phyloP scores from a whole-genome alignment of 2,888 invertebrate species.

The Tridacna gigas region DNA sequence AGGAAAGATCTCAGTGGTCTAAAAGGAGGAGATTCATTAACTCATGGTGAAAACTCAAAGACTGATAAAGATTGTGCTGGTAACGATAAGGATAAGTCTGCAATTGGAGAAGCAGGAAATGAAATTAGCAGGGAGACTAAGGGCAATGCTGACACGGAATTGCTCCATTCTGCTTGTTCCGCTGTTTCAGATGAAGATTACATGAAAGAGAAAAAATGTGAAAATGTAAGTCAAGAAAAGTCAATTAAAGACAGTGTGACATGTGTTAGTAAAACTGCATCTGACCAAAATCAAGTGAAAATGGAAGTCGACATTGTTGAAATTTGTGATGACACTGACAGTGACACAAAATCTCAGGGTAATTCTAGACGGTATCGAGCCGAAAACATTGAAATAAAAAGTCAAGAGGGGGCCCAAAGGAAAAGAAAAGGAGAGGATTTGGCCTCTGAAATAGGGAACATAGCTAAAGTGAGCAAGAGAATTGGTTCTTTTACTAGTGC shows the following conservation, averaged over 20 bases:
- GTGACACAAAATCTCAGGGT: no score
- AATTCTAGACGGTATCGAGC: neutral
- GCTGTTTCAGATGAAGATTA: no score
- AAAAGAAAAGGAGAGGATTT: neutral
- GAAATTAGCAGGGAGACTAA: neutral
- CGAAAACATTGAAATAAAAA: neutral
- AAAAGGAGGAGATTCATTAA: neutral
- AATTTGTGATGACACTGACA: no score
- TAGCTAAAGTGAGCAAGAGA: neutral
- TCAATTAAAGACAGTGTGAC: no score
- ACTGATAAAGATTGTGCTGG: neutral
- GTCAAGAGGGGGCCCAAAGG: neutral
- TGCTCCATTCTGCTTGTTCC: no score
- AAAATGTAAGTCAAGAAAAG: no score
- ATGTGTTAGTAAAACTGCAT: no score
- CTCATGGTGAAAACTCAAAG: neutral
- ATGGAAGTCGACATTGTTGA: no score
- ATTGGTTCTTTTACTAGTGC: neutral
- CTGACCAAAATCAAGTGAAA: no score
- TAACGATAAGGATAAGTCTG: neutral
- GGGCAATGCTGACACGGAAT: no score
- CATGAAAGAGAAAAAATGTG: no score
- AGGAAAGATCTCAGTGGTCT: conserved; percentile 7
- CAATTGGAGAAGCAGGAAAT: neutral
- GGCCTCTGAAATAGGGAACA: neutral